These are phyloP conservation scores for Standfussiana lucernea DNA, from an alignment of 2,888 invertebrate species.

Conservation along the genomic window DNA sequence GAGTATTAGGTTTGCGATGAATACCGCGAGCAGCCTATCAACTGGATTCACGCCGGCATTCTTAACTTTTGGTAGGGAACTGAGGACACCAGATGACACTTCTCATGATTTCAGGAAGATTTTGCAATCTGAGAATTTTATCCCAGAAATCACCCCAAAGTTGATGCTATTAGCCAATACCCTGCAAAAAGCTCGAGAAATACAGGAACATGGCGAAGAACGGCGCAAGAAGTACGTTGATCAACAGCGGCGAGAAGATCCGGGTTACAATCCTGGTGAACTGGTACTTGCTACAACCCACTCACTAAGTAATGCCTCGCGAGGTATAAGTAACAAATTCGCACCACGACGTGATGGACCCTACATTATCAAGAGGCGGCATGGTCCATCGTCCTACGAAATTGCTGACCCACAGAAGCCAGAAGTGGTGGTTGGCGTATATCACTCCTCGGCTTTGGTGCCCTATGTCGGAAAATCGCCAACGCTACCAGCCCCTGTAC, in stretches of 20 bases:
- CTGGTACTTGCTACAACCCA: too few species aligned
- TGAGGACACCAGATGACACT: slow-evolving; percentile 1
- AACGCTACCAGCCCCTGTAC: background rate
- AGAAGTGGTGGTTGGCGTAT: background rate
- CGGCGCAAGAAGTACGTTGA: background rate
- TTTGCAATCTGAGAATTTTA: background rate
- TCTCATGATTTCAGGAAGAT: background rate
- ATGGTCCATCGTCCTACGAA: background rate
- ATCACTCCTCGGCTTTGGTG: background rate
- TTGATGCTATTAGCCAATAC: background rate
- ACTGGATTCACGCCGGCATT: slow-evolving; percentile 2
- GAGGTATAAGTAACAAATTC: background rate
- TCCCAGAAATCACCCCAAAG: slow-evolving; percentile 6
- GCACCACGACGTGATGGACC: slow-evolving; percentile 3
- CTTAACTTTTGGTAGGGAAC: background rate
- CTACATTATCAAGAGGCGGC: background rate
- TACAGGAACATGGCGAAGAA: background rate
- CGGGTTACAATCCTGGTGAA: too few species aligned
- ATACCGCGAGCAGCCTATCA: background rate
- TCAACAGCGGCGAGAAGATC: too few species aligned
- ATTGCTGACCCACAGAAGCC: background rate
- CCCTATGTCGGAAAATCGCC: background rate
- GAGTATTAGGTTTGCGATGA: slow-evolving; percentile 10
- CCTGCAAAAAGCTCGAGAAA: background rate
- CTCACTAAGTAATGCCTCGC: too few species aligned